Evolutionary conservation across 2,888 invertebrate genomes (phyloP), one percentile per base, ranked within the genome.

Genomic region (Cosmorhoe ocellata): DNA sequence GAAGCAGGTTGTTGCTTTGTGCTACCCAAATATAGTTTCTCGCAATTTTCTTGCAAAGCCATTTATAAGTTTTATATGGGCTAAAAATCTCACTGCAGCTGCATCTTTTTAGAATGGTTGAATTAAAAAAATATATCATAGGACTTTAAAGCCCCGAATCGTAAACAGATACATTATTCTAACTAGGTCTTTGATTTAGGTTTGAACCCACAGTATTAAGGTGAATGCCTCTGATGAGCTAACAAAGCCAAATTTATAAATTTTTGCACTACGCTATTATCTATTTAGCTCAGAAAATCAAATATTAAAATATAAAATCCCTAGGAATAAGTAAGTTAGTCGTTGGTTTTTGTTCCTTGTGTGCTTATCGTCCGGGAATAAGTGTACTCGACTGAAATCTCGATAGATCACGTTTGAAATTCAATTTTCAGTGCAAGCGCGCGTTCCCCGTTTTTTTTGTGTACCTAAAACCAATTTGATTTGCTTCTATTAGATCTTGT

Each of bases 341-440:
- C 18, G 28, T 40, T 31, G 18, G 27, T 33, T 39, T 39, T 33
- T 26, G 18, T 46, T 18, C 26, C 12, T 37, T 37, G 53, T 34
- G 18, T 34, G 40, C 36, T 53, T 56, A 53, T 55, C 56, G 37
- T n/a, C 42, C 39, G 38, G 39, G 38, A 42, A 41, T 55, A 66
- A 64, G 58, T 54, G 44, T 51, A 56, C 50, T 55, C 41, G 51
- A 61, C 66, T 64, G 61, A 67, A 71, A 69, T 59, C 61, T 58
- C 59, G 76, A 75, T 76, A 73, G 71, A 70, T 68, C 74, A 75
- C 75, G 74, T 71, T 61, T 63, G 59, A 58, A 69, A 72, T 73
- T 69, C 58, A 66, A 71, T 71, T 72, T 72, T 66, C 64, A 61
- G 56, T 32, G 51, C 46, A 56, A 48, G 51, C 55, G 58, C 55